A percentile compares a stretch with the other conserved stretches of the same genome.
Conservation (phyloP, 2,888 invertebrate species). For the Ophion costatus region DNA sequence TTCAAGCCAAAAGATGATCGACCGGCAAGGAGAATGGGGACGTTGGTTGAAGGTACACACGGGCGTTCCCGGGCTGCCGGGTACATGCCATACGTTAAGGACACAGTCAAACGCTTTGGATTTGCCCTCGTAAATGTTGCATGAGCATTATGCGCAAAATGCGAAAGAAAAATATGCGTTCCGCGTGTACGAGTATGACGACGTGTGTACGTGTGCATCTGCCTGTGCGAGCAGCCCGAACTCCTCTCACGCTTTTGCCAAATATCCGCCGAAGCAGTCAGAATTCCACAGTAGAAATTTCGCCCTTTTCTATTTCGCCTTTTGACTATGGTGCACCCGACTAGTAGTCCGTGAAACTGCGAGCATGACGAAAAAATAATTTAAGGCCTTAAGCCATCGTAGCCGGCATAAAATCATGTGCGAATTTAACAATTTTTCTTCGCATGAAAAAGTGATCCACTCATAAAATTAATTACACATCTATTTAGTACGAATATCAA, state of each 20-base stretch:
- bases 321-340: conserved; percentile 7
- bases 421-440: too few relatives aligned
- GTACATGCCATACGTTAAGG: conserved; percentile 23
- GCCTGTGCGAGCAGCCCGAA: conserved; percentile 12
- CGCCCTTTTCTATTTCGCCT: conserved; percentile 13
- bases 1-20: conserved; percentile 63
- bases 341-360: conserved; percentile 18
- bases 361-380: conserved; percentile 14
- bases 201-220: conserved; percentile 4
- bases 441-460: too few relatives aligned
- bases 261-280: conserved; percentile 45
- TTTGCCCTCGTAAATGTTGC: conserved; percentile 50
- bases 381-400: too few relatives aligned
- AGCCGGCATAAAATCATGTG: too few relatives aligned
- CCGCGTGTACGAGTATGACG: conserved; percentile 19
- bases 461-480: too few relatives aligned
- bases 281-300: conserved; percentile 29
- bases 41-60: conserved; percentile 11
- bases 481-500: too few relatives aligned
- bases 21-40: conserved; percentile 16
- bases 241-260: conserved; percentile 24
- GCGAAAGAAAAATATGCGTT: conserved; percentile 59
- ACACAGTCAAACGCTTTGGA: conserved; percentile 24
- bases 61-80: conserved; percentile 43
- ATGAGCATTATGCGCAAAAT: conserved; percentile 63